Percentiles rank a stretch among this genome's conserved stretches.
phyloP scores from a whole-genome alignment of 2,113 vertebrate species.

The Siniperca knerii region DNA sequence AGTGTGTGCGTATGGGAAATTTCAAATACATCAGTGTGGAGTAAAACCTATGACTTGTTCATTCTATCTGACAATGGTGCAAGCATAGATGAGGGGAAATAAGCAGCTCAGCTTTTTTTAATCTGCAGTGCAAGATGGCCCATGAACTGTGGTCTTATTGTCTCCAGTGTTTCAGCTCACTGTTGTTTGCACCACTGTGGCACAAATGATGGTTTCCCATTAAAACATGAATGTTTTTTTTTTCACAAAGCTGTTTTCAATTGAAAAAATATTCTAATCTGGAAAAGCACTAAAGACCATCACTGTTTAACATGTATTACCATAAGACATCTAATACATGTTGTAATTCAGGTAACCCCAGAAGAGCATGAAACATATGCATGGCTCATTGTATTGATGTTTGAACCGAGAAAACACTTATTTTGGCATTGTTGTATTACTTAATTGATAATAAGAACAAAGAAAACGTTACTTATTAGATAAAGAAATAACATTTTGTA shows the following conservation, averaged over 20 bases:
- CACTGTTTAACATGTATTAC: conserved; percentile 13
- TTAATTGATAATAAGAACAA: background rate
- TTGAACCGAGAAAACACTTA: background rate
- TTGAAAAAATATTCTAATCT: background rate
- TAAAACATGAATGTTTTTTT: conserved; percentile 19
- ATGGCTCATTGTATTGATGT: background rate
- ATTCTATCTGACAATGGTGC: conserved; percentile 57
- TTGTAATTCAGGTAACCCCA: conserved; percentile 20
- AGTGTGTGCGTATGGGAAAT: conserved; percentile 21
- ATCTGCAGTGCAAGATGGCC: conserved; percentile 44
- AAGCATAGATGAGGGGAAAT: conserved; percentile 58
- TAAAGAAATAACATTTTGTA: background rate
- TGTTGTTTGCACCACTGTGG: conserved; percentile 22
- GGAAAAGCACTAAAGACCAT: conserved; percentile 32
- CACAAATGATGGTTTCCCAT: conserved; percentile 26
- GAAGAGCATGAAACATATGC: background rate
- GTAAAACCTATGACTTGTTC: conserved; percentile 55
- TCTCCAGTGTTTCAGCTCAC: conserved; percentile 32
- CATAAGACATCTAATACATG: conserved; percentile 12
- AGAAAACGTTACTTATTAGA: background rate
- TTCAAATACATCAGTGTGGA: conserved; percentile 23
- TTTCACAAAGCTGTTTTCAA: background rate
- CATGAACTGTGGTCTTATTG: conserved; percentile 27
- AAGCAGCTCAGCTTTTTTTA: conserved; percentile 55
- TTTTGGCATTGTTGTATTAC: background rate